Evolutionary conservation across 2,113 vertebrate species (phyloP).

Genomic region (Coreoperca whiteheadi): DNA sequence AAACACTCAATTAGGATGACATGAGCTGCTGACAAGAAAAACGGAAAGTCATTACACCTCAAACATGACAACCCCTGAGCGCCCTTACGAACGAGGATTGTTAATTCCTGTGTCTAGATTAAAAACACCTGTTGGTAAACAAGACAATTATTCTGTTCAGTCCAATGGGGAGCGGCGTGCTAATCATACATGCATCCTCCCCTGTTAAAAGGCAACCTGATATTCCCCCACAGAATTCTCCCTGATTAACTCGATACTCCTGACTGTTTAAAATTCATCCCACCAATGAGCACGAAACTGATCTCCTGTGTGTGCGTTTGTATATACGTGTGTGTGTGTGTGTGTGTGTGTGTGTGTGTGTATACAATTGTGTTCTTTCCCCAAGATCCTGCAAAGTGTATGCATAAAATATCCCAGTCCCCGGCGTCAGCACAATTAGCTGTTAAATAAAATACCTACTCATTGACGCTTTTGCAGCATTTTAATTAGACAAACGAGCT

Average conservation of each 20-base stretch:
- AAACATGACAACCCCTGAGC: conserved; percentile 53
- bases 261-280: conserved; percentile 97
- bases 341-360: conserved; percentile 18
- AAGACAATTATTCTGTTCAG: conserved; percentile 92
- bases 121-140: conserved; percentile 92
- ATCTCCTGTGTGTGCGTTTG: conserved; percentile 77
- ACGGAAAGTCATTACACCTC: conserved; percentile 46
- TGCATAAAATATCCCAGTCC: conserved; percentile 94
- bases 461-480: conserved; percentile 90
- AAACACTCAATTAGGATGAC: conserved; percentile 45
- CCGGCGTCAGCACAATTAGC: conserved; percentile 98
- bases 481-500: conserved; percentile 95
- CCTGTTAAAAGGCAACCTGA: conserved; percentile 97
- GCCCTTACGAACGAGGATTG: conserved; percentile 57
- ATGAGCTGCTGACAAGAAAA: conserved; percentile 51
- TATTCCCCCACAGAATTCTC: conserved; percentile 92
- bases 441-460: conserved; percentile 96
- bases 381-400: conserved; percentile 91
- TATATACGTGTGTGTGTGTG: neutral
- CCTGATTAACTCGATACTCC: conserved; percentile 96
- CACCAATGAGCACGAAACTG: conserved; percentile 94
- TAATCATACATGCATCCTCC: conserved; percentile 96
- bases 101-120: conserved; percentile 77
- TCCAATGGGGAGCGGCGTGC: conserved; percentile 88
- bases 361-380: conserved; percentile 60